A percentile compares a stretch with the other conserved stretches of the same genome.
Conservation (phyloP, 92 coral and sea anemone genomes). For the Isaurus tuberculatus region DNA sequence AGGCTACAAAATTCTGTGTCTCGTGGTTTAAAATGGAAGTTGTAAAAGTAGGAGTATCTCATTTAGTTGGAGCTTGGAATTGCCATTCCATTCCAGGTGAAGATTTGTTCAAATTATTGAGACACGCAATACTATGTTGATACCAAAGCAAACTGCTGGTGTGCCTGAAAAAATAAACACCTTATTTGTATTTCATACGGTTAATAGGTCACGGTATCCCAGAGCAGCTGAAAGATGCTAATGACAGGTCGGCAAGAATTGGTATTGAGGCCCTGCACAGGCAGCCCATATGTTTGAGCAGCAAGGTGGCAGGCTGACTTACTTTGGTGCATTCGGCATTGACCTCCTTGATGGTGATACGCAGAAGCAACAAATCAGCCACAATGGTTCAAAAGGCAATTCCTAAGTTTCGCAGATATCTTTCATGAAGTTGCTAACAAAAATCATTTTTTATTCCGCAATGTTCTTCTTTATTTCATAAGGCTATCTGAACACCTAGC, state of each 20-base stretch:
- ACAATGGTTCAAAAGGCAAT: background rate
- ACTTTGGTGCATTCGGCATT: background rate
- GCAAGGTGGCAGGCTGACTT: background rate
- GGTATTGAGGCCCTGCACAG: background rate
- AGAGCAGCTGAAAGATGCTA: background rate
- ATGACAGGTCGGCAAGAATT: background rate
- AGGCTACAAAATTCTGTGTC: background rate
- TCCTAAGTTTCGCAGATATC: background rate
- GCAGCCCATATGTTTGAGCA: background rate
- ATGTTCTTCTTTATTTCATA: conserved; percentile 1
- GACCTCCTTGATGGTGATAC: background rate
- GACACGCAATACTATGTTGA: no score
- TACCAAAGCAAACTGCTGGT: no score
- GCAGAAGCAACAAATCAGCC: background rate
- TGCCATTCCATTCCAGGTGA: background rate
- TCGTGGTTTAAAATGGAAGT: background rate
- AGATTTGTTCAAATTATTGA: background rate
- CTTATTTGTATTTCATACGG: no score
- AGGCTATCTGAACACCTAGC: background rate
- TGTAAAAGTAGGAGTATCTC: background rate
- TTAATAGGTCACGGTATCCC: conserved; percentile 2
- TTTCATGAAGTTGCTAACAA: background rate
- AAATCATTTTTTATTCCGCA: conserved; percentile 7
- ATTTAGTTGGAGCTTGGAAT: conserved; percentile 1
- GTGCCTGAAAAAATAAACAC: no score